Evolutionary conservation across 1,140 invertebrate genomes (phyloP).

Genomic region (Heliconius nattereri): DNA sequence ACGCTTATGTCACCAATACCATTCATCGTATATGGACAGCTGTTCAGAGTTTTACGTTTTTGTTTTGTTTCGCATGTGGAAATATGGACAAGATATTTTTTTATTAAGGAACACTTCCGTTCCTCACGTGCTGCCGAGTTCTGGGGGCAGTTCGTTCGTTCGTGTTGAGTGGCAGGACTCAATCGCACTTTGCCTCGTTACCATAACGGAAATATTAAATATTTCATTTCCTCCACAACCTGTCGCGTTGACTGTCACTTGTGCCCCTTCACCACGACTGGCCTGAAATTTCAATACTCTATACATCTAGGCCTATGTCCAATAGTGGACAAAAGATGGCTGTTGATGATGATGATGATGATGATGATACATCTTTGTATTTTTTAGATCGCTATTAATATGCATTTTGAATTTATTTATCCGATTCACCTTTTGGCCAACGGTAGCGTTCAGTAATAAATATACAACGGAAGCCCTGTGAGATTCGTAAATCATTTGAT

Average conservation of each 20-base stretch:
- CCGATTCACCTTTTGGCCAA: conserved; percentile 58
- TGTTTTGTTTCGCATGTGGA: neutral
- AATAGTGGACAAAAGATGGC: no score
- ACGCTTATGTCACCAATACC: conserved; percentile 69
- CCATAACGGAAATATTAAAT: no score
- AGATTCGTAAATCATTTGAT: conserved; percentile 1
- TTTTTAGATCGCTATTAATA: neutral
- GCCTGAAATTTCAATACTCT: neutral
- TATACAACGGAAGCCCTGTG: conserved; percentile 7
- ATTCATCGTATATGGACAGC: conserved; percentile 63
- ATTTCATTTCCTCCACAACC: no score
- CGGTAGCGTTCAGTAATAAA: conserved; percentile 43
- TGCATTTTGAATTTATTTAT: conserved; percentile 19
- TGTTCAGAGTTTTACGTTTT: conserved; percentile 35
- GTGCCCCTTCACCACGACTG: no score
- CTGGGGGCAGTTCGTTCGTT: no score
- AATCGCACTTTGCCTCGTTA: no score
- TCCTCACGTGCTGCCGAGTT: no score
- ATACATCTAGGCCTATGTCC: no score
- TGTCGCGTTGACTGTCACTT: no score
- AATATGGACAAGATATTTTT: neutral
- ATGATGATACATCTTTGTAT: no score
- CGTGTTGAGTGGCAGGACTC: no score
- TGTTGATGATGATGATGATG: no score
- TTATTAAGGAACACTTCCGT: neutral